Conservation (phyloP, 2,113 vertebrate species). For the Cyprinus carpio region DNA sequence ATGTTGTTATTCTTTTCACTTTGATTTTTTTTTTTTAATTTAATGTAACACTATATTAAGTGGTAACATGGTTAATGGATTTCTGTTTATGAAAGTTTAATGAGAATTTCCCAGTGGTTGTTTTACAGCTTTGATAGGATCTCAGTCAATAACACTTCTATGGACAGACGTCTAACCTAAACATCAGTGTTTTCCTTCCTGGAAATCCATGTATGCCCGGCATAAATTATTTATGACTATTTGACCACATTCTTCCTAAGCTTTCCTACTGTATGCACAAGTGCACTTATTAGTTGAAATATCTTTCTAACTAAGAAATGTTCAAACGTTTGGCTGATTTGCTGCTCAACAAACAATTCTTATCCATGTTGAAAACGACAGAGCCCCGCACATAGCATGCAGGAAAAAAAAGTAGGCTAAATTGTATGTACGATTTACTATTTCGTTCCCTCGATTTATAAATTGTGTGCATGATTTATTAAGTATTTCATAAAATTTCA, state of each 20-base stretch:
- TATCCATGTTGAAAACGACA: not conserved
- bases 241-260: slow-evolving; percentile 13
- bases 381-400: too few species aligned
- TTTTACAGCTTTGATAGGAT: not conserved
- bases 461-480: too few species aligned
- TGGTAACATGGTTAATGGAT: not conserved
- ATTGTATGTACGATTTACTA: too few species aligned
- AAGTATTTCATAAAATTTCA: too few species aligned
- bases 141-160: not conserved
- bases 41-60: not conserved
- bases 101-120: not conserved
- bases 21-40: not conserved
- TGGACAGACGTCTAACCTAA: not conserved
- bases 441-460: too few species aligned
- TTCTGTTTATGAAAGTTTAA: not conserved
- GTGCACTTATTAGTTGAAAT: not conserved
- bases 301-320: not conserved
- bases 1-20: not conserved
- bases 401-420: too few species aligned
- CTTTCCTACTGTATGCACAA: not conserved
- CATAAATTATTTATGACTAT: slow-evolving; percentile 12
- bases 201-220: not conserved
- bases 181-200: not conserved
- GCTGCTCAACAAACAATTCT: not conserved
- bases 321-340: not conserved